Evolutionary conservation across 2,113 vertebrate species (phyloP).

Genomic region (Phoenicopterus ruber): DNA sequence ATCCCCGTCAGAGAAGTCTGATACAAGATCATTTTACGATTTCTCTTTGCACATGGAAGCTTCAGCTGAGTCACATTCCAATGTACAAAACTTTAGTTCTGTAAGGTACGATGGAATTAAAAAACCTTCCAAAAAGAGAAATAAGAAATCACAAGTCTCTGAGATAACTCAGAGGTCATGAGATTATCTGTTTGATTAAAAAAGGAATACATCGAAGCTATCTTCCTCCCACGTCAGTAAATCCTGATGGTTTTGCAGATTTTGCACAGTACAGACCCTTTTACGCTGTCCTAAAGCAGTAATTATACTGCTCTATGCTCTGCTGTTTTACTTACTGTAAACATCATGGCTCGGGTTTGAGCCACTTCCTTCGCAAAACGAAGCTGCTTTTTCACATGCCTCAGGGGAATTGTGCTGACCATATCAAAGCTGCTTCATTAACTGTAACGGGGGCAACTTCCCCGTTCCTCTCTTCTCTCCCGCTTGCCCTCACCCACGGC

Average conservation of each 20-base stretch:
- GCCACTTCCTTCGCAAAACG: neutral
- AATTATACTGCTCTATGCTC: neutral
- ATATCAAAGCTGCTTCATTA: neutral
- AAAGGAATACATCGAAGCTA: rapidly evolving
- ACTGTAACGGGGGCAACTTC: neutral
- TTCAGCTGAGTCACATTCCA: neutral
- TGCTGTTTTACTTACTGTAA: neutral
- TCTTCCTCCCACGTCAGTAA: neutral
- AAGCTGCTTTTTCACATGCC: neutral
- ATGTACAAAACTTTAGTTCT: too few species aligned
- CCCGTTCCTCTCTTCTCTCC: neutral
- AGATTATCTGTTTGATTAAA: neutral
- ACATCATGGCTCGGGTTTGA: neutral
- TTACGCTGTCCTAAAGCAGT: neutral
- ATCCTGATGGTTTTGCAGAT: neutral
- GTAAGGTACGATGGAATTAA: neutral
- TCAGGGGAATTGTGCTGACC: neutral
- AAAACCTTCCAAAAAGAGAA: neutral
- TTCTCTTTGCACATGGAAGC: neutral
- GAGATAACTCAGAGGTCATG: neutral
- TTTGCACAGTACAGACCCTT: neutral
- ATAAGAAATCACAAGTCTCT: neutral
- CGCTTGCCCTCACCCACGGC: neutral
- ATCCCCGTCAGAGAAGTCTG: neutral
- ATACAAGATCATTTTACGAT: neutral